These are phyloP conservation scores for Drosophila kanekoi DNA, from an alignment of 2,888 invertebrate species.

Conservation along the genomic window DNA sequence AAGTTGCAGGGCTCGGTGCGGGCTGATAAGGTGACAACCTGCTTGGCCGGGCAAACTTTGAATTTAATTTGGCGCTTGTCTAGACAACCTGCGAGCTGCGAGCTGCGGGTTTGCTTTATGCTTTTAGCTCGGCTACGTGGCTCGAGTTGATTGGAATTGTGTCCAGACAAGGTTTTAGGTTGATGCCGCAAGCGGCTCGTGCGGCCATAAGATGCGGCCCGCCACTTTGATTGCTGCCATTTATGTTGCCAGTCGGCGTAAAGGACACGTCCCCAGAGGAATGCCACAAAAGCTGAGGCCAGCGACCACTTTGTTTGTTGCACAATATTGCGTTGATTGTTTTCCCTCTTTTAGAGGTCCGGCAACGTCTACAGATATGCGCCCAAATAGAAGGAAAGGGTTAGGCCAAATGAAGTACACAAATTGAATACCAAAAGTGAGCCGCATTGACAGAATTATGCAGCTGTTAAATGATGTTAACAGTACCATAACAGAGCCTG, in stretches of 20 bases:
- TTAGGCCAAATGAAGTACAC: background rate
- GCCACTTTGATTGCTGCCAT: constrained; percentile 40
- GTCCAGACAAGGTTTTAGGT: background rate
- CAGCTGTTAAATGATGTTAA: background rate
- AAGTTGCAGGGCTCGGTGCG: background rate
- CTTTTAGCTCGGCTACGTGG: constrained; percentile 56
- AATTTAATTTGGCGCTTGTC: constrained; percentile 71
- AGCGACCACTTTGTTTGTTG: background rate
- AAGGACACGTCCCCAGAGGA: constrained; percentile 11
- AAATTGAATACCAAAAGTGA: constrained; percentile 3
- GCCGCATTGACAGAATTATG: background rate
- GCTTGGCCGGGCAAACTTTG: constrained; percentile 56
- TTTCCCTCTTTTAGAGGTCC: background rate
- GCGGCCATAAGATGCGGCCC: constrained; percentile 6
- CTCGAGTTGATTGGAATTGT: constrained; percentile 65
- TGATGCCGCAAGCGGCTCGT: background rate
- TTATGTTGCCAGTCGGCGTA: constrained; percentile 32
- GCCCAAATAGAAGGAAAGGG: background rate
- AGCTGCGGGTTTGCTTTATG: constrained; percentile 48
- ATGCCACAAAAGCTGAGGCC: background rate
- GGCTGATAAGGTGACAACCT: background rate
- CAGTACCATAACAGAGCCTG: background rate
- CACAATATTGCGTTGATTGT: constrained; percentile 5
- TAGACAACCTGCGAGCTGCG: constrained; percentile 56
- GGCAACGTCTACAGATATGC: too few relatives aligned